Conservation (phyloP, 1,140 invertebrate species). For the Caerostris darwini region DNA sequence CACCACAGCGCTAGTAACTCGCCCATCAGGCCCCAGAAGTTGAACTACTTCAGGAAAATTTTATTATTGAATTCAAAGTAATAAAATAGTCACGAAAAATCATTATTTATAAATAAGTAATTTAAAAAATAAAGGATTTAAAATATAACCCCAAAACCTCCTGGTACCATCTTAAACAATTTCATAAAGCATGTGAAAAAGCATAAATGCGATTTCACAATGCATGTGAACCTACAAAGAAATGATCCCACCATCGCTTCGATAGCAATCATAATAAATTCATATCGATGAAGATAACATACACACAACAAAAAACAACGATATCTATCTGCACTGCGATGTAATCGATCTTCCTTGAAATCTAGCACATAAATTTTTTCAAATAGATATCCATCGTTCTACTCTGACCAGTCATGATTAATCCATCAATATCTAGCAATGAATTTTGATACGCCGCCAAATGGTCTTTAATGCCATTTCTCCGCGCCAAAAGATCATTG, state of each 20-base stretch:
- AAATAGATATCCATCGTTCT: background rate
- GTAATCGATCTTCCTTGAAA: background rate
- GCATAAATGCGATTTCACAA: background rate
- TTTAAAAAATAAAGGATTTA: no score
- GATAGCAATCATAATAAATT: background rate
- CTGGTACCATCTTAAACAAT: no score
- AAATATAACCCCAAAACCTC: no score
- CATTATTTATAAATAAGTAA: no score
- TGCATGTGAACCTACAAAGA: background rate
- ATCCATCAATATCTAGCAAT: background rate
- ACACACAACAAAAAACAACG: background rate
- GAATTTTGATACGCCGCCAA: conserved; percentile 43
- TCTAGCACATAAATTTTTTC: background rate
- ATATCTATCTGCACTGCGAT: background rate
- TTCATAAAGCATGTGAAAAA: no score
- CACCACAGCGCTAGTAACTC: no score
- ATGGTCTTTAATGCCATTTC: conserved; percentile 57
- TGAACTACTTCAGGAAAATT: no score
- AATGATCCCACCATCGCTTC: background rate
- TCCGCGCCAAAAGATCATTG: conserved; percentile 62
- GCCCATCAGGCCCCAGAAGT: no score
- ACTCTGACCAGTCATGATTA: background rate
- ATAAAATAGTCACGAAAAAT: no score
- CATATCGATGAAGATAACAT: background rate
- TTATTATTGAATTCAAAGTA: no score